These are phyloP conservation scores for Sternarchorhynchus goeldii DNA, from an alignment of 2,797 vertebrate genomes.

Conservation along the genomic window DNA sequence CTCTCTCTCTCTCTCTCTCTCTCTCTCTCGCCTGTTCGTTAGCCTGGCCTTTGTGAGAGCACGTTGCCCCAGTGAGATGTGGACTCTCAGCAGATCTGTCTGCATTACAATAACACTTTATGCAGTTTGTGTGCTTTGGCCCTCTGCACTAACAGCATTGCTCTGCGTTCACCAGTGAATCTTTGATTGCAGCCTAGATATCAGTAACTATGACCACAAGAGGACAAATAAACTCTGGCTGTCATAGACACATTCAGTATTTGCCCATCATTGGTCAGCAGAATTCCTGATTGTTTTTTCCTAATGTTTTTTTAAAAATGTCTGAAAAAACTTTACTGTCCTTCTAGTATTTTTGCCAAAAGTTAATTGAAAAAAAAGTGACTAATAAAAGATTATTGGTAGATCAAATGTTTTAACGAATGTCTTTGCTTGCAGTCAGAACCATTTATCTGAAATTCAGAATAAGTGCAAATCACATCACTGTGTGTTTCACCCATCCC, in stretches of 20 bases:
- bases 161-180: constrained; percentile 6
- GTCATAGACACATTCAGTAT: not conserved
- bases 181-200: constrained; percentile 28
- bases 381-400: not conserved
- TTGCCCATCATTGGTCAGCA: not conserved
- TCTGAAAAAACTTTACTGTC: not conserved
- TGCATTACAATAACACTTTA: constrained; percentile 32
- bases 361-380: not conserved
- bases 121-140: constrained; percentile 31
- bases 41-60: not conserved
- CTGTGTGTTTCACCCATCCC: not conserved
- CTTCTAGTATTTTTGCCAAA: too few relatives aligned
- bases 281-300: not conserved
- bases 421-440: not conserved
- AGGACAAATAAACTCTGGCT: not conserved
- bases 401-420: not conserved
- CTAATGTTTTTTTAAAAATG: too few relatives aligned
- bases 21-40: not conserved
- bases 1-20: not conserved
- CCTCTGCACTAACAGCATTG: constrained; percentile 13
- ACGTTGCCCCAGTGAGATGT: constrained; percentile 20
- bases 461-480: not conserved
- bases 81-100: constrained; percentile 22
- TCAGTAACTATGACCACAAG: constrained; percentile 14
- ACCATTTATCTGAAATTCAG: not conserved